phyloP scores from a whole-genome alignment of 2,888 invertebrate species.

The Ectemnius cavifrons region DNA sequence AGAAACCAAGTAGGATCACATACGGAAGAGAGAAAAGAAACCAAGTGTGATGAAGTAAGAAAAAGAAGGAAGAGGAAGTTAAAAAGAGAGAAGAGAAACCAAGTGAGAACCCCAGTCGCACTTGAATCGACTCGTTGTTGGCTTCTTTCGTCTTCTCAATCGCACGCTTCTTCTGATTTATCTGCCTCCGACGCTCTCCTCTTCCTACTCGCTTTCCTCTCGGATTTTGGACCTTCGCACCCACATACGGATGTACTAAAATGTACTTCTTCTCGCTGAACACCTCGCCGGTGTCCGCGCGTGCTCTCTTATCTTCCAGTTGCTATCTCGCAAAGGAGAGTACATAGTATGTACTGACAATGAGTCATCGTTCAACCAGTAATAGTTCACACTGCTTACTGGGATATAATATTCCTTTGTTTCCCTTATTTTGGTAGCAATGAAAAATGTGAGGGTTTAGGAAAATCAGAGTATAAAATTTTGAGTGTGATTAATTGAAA shows the following conservation, averaged over 20 bases:
- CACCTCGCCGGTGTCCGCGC: conserved; percentile 43
- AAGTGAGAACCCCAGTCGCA: too few relatives aligned
- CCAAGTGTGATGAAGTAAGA: too few relatives aligned
- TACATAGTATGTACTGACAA: conserved; percentile 17
- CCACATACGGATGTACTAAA: too few relatives aligned
- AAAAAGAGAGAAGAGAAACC: too few relatives aligned
- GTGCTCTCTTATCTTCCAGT: conserved; percentile 57
- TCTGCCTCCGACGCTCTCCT: conserved; percentile 17
- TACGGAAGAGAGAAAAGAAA: too few relatives aligned
- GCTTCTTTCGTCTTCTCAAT: conserved; percentile 25
- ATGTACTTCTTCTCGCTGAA: too few relatives aligned
- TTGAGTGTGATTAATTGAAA: too few relatives aligned
- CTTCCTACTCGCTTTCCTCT: conserved; percentile 15
- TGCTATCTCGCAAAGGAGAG: conserved; percentile 54
- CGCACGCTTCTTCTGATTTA: conserved; percentile 11
- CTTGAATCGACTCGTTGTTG: conserved; percentile 69
- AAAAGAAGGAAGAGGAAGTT: too few relatives aligned
- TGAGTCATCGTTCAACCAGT: conserved; percentile 35
- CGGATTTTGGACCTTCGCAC: background rate
- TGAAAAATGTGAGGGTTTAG: too few relatives aligned
- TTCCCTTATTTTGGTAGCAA: background rate
- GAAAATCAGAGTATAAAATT: too few relatives aligned
- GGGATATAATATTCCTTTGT: conserved; percentile 47
- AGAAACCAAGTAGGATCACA: too few relatives aligned
- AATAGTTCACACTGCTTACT: conserved; percentile 31